Evolutionary conservation across 2,888 invertebrate species (phyloP).

Genomic region (Ormia ochracea): DNA sequence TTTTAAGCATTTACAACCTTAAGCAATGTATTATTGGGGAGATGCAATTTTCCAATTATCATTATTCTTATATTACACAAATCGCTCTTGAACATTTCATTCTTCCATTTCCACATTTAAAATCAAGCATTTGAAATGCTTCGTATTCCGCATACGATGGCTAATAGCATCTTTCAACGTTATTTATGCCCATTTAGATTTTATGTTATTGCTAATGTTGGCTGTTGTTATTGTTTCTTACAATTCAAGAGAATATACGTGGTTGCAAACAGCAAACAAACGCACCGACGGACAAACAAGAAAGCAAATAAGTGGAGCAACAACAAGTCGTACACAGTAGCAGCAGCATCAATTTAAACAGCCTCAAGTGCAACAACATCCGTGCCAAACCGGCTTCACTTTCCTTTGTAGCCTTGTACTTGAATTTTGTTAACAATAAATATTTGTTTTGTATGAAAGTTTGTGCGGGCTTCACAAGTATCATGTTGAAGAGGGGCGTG

Average conservation of each 20-base stretch:
- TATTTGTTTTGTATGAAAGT: slow-evolving; percentile 48
- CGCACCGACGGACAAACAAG: too few species aligned
- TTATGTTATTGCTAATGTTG: slow-evolving; percentile 37
- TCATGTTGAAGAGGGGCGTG: slow-evolving; percentile 42
- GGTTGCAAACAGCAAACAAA: slow-evolving; percentile 29
- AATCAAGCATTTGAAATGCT: not conserved
- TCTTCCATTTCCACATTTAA: not conserved
- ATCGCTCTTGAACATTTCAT: not conserved
- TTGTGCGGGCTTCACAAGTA: not conserved
- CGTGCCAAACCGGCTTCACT: slow-evolving; percentile 23
- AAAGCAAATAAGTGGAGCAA: slow-evolving; percentile 14
- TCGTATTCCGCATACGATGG: not conserved
- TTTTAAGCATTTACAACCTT: slow-evolving; percentile 52
- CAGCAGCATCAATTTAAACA: slow-evolving; percentile 42
- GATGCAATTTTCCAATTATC: slow-evolving; percentile 59
- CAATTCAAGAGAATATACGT: slow-evolving; percentile 46
- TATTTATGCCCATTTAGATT: slow-evolving; percentile 58
- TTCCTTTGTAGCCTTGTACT: slow-evolving; percentile 55
- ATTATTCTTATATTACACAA: slow-evolving; percentile 46
- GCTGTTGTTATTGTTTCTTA: slow-evolving; percentile 29
- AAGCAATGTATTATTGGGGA: slow-evolving; percentile 39
- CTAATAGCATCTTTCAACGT: slow-evolving; percentile 23
- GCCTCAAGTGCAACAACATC: slow-evolving; percentile 58
- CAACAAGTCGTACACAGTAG: slow-evolving; percentile 8
- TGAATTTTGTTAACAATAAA: slow-evolving; percentile 33